Evolutionary conservation across 2,113 vertebrate species (phyloP), one percentile per base, ranked within the genome.

Genomic region (Oenanthe oenanthe): DNA sequence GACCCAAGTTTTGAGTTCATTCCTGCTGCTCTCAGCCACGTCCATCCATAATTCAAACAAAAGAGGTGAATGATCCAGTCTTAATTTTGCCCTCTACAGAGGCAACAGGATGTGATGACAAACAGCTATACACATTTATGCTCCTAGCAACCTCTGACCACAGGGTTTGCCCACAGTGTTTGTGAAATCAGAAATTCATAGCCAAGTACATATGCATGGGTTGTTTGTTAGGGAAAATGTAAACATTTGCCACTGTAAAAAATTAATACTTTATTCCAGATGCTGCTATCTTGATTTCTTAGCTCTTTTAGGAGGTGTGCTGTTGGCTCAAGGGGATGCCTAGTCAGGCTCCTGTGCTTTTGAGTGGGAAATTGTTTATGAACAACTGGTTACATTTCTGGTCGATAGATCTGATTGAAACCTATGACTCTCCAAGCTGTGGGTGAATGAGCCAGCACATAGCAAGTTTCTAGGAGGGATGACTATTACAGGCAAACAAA

Each of bases 1-100:
- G 67, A 93, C 67, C 70, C 29, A 72, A 48, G 60, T 89, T 88
- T 85, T 32, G 22, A 54, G 78, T 88, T 94, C 58, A 62, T 82
- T 94, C 72, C 67, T 7, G 47, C 85, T 76, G 74, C 72, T 94
- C 71, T 87, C 85, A 85, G 29, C 58, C 92, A 77, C 63, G 81
- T 92, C 90, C 36, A 81, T 92, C 85, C 34, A 13, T 80, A 92
- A 86, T 45, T 56, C 75, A 97, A 88, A 88, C 68, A 92, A 53
- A 72, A 84, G 57, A 85, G 17, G 43, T 83, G 57, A 88, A 74
- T 78, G 0, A 86, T 88, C n/a, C 7, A n/a, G 32, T 88, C 56
- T 63, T 86, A 65, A 93, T 88, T 67, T 66, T 70, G 54, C 60
- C 43, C n/a, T 84, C 63, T 88, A 20, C 43, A 75, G 80, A 86